phyloP scores from a whole-genome alignment of 2,797 vertebrate genomes.

The Acestrorhynchus altus region DNA sequence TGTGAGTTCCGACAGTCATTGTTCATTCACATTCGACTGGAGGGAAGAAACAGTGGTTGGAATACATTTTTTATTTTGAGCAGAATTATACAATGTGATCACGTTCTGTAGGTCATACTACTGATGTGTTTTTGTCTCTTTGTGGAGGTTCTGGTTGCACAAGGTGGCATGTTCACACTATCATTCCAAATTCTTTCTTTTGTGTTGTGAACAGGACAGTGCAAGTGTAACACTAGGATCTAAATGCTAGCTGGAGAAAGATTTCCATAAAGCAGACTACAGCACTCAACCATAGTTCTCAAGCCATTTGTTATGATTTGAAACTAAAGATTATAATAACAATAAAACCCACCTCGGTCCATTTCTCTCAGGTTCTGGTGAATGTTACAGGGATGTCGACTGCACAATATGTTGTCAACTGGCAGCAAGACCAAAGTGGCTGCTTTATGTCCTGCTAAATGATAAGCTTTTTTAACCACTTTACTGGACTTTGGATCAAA shows the following conservation, averaged over 20 bases:
- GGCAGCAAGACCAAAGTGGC: constrained; percentile 57
- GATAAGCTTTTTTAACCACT: constrained; percentile 57
- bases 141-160: neutral
- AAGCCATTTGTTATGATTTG: constrained; percentile 12
- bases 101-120: constrained; percentile 19
- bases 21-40: constrained; percentile 33
- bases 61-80: neutral
- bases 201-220: neutral
- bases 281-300: constrained; percentile 29
- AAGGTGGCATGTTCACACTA: neutral
- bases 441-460: constrained; percentile 56
- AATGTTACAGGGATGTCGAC: constrained; percentile 34
- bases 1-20: constrained; percentile 27
- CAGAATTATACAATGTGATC: neutral
- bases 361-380: constrained; percentile 42
- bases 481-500: constrained; percentile 57
- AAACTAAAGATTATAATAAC: constrained; percentile 43
- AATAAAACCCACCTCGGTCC: constrained; percentile 18
- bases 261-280: constrained; percentile 21
- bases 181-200: constrained; percentile 16
- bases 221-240: neutral
- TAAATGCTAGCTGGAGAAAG: neutral
- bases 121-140: constrained; percentile 5
- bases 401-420: constrained; percentile 37
- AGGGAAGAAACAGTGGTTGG: constrained; percentile 8